Percentiles rank a stretch among this genome's conserved stretches.
phyloP scores from a whole-genome alignment of 2,113 vertebrate genomes.

The Limanda limanda region DNA sequence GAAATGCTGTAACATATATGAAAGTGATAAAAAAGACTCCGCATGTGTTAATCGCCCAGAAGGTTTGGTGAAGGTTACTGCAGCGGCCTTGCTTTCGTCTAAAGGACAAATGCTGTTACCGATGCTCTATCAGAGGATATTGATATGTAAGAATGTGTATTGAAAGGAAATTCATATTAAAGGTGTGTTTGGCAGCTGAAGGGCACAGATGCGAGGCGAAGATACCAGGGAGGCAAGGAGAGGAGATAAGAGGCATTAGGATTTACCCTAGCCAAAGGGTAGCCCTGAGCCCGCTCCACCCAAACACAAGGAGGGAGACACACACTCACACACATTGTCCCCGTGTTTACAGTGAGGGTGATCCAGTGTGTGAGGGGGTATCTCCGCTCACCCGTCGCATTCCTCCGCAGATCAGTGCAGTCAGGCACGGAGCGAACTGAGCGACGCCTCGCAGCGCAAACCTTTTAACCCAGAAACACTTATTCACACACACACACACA shows the following conservation, averaged over 20 bases:
- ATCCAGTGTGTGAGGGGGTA: conserved; percentile 39
- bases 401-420: conserved; percentile 80
- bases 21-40: too few relatives aligned
- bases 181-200: conserved; percentile 69
- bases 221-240: conserved; percentile 58
- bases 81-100: neutral
- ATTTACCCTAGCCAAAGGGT: conserved; percentile 80
- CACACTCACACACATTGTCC: conserved; percentile 65
- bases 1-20: neutral
- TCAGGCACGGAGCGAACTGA: conserved; percentile 57
- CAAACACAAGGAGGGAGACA: conserved; percentile 44
- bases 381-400: conserved; percentile 62
- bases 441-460: conserved; percentile 51
- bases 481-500: neutral
- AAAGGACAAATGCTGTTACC: conserved; percentile 54
- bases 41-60: neutral
- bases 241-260: conserved; percentile 72
- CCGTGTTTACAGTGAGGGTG: conserved; percentile 74
- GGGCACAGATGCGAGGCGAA: conserved; percentile 67
- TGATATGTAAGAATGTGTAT: conserved; percentile 58
- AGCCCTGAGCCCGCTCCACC: conserved; percentile 70
- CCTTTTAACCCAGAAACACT: conserved; percentile 11
- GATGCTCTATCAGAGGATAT: conserved; percentile 64
- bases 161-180: conserved; percentile 77
- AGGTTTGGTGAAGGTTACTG: neutral